Conservation (phyloP, 2,888 invertebrate species). For the Pogonocherus hispidulus region DNA sequence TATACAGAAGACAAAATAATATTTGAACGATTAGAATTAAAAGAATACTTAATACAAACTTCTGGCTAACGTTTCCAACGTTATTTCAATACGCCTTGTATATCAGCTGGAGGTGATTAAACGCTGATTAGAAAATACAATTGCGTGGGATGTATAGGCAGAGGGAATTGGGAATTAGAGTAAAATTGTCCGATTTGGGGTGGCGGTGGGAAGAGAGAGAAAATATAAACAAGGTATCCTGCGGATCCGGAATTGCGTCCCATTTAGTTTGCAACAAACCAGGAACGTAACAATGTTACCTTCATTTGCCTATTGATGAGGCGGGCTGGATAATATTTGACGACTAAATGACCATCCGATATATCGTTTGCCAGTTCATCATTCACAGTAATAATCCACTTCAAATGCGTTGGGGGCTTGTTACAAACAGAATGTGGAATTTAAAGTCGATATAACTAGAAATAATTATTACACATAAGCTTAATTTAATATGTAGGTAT, state of each 20-base stretch:
- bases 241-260: constrained; percentile 26
- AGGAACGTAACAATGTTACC: constrained; percentile 39
- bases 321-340: constrained; percentile 40
- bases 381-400: constrained; percentile 42
- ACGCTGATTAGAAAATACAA: constrained; percentile 10
- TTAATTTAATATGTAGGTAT: too few species aligned
- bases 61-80: too few species aligned
- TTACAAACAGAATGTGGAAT: constrained; percentile 35
- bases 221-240: constrained; percentile 28
- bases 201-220: constrained; percentile 22
- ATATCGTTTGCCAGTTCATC: constrained; percentile 41
- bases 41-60: too few species aligned
- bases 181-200: constrained; percentile 9
- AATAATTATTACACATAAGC: too few species aligned
- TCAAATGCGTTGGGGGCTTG: constrained; percentile 12
- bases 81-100: too few species aligned
- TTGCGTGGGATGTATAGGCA: not conserved
- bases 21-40: too few species aligned
- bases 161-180: constrained; percentile 12
- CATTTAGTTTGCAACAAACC: constrained; percentile 36
- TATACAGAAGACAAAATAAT: too few species aligned
- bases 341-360: constrained; percentile 42
- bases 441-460: too few species aligned
- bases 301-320: constrained; percentile 45
- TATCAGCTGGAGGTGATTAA: not conserved